These are phyloP conservation scores for Lamproptera curius DNA, from an alignment of 2,888 invertebrate species.

Conservation along the genomic window DNA sequence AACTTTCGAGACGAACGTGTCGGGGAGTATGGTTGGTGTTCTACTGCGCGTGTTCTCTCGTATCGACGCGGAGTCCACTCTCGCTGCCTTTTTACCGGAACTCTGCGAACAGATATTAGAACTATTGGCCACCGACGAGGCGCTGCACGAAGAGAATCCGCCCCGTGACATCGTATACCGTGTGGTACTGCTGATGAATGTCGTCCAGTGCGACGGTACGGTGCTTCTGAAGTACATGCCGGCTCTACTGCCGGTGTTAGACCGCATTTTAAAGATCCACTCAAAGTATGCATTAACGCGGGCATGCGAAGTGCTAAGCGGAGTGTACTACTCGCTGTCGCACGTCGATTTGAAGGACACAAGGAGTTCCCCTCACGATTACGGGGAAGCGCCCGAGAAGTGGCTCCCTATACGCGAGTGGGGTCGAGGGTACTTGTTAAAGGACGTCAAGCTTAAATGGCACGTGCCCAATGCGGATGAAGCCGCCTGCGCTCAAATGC, in stretches of 20 bases:
- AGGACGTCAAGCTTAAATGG: slow-evolving; percentile 85
- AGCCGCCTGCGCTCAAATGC: slow-evolving; percentile 79
- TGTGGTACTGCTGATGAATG: slow-evolving; percentile 84
- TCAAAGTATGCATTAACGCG: slow-evolving; percentile 82
- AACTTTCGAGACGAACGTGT: slow-evolving; percentile 90
- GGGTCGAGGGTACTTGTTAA: slow-evolving; percentile 84
- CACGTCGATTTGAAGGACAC: slow-evolving; percentile 80
- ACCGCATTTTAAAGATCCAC: slow-evolving; percentile 82
- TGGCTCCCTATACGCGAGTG: slow-evolving; percentile 88
- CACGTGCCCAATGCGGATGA: slow-evolving; percentile 86
- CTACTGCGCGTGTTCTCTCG: slow-evolving; percentile 82
- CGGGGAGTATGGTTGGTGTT: slow-evolving; percentile 88
- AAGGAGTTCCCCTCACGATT: slow-evolving; percentile 78
- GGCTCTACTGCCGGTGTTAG: slow-evolving; percentile 81
- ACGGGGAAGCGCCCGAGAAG: slow-evolving; percentile 80
- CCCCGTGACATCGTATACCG: slow-evolving; percentile 89
- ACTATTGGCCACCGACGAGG: slow-evolving; percentile 81
- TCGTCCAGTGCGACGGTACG: slow-evolving; percentile 82
- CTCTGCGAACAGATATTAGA: slow-evolving; percentile 82
- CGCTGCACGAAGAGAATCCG: slow-evolving; percentile 85
- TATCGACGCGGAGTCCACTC: slow-evolving; percentile 83
- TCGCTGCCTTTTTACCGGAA: slow-evolving; percentile 85
- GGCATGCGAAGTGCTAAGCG: slow-evolving; percentile 79
- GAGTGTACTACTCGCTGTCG: slow-evolving; percentile 79
- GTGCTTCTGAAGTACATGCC: slow-evolving; percentile 82